Conservation (phyloP, 1,140 invertebrate genomes). For the Nomia melanderi region DNA sequence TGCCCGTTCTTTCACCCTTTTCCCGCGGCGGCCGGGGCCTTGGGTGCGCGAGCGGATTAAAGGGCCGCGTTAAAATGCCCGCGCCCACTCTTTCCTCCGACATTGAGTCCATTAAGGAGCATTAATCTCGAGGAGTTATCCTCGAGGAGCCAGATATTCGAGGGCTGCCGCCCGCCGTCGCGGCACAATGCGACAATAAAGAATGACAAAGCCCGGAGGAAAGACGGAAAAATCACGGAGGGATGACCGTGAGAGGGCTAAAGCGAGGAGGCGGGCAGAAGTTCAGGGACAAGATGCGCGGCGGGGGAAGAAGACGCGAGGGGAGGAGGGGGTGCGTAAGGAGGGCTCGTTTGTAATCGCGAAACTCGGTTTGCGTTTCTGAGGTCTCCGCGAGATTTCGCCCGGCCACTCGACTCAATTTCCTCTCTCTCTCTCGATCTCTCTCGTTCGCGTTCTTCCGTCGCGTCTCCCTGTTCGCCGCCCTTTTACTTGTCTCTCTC, state of each 20-base stretch:
- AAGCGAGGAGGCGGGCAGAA: not conserved
- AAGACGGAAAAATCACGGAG: conserved; percentile 11
- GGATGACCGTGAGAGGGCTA: conserved; percentile 18
- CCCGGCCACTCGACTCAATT: conserved; percentile 68
- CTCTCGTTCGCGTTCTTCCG: too few species aligned
- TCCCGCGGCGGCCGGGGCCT: not conserved
- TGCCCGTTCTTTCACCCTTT: not conserved
- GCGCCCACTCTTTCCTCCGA: conserved; percentile 11
- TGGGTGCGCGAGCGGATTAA: conserved; percentile 29
- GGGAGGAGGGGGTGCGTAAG: conserved; percentile 38
- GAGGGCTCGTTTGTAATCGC: conserved; percentile 70
- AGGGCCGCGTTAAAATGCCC: conserved; percentile 43
- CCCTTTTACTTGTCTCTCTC: too few species aligned
- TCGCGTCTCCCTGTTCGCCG: too few species aligned
- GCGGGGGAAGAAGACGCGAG: conserved; percentile 1
- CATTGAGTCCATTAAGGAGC: conserved; percentile 62
- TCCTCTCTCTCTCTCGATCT: conserved; percentile 27
- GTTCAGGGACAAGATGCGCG: not conserved
- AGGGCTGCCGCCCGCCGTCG: conserved; percentile 24
- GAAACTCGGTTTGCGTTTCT: conserved; percentile 66
- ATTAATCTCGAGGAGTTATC: conserved; percentile 64
- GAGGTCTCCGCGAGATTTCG: conserved; percentile 67
- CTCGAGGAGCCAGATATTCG: conserved; percentile 54
- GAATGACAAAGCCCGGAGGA: conserved; percentile 57
- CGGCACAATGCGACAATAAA: conserved; percentile 60